phyloP scores from a whole-genome alignment of 1,140 invertebrate species.

The Aethina tumida region DNA sequence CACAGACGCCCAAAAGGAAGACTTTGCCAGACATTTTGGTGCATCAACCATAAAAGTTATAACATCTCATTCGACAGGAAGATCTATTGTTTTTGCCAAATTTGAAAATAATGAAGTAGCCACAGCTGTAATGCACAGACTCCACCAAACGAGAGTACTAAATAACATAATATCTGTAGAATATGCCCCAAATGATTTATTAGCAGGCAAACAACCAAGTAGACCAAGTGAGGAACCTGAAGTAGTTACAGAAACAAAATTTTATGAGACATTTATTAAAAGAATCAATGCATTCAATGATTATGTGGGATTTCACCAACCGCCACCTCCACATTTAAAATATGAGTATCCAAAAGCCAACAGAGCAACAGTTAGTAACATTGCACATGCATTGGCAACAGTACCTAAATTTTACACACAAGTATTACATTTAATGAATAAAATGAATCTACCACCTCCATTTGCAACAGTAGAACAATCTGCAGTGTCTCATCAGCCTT shows the following conservation, averaged over 20 bases:
- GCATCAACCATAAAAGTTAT: conserved; percentile 33
- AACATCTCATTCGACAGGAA: conserved; percentile 28
- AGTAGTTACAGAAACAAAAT: conserved; percentile 28
- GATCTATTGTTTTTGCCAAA: conserved; percentile 39
- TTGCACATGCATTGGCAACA: conserved; percentile 60
- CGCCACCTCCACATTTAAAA: conserved; percentile 58
- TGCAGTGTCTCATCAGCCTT: conserved; percentile 9
- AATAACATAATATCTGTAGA: conserved; percentile 50
- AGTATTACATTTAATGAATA: conserved; percentile 90
- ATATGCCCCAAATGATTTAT: conserved; percentile 42
- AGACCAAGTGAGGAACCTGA: conserved; percentile 27
- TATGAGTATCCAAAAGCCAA: conserved; percentile 71
- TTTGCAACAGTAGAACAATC: conserved; percentile 49
- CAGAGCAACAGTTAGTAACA: conserved; percentile 62
- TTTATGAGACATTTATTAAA: conserved; percentile 55
- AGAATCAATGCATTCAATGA: conserved; percentile 59
- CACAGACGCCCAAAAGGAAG: conserved; percentile 32
- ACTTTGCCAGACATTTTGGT: conserved; percentile 33
- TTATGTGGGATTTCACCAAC: conserved; percentile 55
- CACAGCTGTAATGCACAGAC: conserved; percentile 42
- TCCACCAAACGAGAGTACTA: conserved; percentile 55
- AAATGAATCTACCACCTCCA: conserved; percentile 84
- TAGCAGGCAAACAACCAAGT: conserved; percentile 15
- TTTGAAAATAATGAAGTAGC: conserved; percentile 47
- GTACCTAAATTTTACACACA: conserved; percentile 78